Conservation (phyloP, 2,888 invertebrate genomes). For the Scaptomyza polygonia region DNA sequence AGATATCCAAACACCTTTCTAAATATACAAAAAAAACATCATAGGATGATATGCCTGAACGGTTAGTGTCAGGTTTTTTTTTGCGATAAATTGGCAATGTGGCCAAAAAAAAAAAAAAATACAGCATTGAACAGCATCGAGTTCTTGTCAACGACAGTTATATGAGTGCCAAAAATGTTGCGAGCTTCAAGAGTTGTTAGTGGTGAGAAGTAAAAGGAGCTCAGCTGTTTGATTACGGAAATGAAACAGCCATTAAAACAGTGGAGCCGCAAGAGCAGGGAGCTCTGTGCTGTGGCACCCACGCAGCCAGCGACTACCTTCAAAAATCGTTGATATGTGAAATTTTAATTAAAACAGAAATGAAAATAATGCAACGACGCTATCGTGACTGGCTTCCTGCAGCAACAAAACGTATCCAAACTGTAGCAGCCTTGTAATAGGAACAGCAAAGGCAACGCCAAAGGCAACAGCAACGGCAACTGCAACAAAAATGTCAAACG, state of each 20-base stretch:
- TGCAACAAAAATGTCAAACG: constrained; percentile 62
- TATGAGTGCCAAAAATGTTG: constrained; percentile 33
- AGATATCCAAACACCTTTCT: background rate
- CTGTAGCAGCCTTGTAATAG: constrained; percentile 29
- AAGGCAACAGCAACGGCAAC: constrained; percentile 13
- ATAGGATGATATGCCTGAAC: constrained; percentile 15
- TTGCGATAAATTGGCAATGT: constrained; percentile 56
- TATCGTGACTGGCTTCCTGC: constrained; percentile 11
- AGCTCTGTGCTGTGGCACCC: background rate
- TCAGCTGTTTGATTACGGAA: constrained; percentile 51
- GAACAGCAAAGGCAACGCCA: constrained; percentile 14
- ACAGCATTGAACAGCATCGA: constrained; percentile 21
- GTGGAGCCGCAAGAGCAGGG: background rate
- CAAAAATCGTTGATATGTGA: constrained; percentile 73
- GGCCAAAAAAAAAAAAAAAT: constrained; percentile 16
- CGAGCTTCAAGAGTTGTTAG: background rate
- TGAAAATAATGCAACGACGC: constrained; percentile 48
- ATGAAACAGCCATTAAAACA: constrained; percentile 48
- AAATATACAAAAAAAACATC: background rate
- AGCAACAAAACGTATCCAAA: constrained; percentile 27
- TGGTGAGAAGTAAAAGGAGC: background rate
- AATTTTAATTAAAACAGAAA: constrained; percentile 78
- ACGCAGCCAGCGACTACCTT: constrained; percentile 42
- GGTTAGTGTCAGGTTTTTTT: constrained; percentile 21
- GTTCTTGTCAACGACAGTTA: constrained; percentile 17